These are phyloP conservation scores for Agrochola macilenta DNA, from an alignment of 2,888 invertebrate genomes.

Conservation along the genomic window DNA sequence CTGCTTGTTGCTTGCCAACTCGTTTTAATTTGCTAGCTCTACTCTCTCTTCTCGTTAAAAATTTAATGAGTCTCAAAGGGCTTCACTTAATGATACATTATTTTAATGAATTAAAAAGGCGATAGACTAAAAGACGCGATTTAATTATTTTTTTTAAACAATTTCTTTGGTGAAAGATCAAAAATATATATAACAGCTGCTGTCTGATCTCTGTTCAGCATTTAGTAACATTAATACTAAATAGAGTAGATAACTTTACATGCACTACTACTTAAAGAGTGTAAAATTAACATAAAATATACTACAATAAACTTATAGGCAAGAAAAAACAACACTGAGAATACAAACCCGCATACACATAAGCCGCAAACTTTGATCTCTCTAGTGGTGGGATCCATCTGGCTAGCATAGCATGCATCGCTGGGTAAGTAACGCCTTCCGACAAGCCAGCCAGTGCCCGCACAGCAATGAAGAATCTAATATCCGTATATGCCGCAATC, in stretches of 20 bases:
- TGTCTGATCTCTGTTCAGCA: constrained; percentile 6
- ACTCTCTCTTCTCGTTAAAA: not conserved
- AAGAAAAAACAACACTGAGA: constrained; percentile 15
- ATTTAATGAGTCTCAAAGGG: not conserved
- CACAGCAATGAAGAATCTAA: constrained; percentile 93
- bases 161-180: not conserved
- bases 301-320: not conserved
- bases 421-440: constrained; percentile 97
- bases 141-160: no score
- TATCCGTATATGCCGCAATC: constrained; percentile 93
- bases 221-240: constrained; percentile 40
- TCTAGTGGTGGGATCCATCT: constrained; percentile 98
- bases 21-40: not conserved
- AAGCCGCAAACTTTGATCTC: constrained; percentile 96
- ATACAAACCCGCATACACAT: constrained; percentile 94
- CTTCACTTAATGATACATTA: not conserved
- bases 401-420: constrained; percentile 98
- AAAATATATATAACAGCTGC: no score
- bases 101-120: not conserved
- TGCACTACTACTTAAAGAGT: constrained; percentile 39
- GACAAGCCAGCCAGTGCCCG: constrained; percentile 95
- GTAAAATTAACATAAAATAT: constrained; percentile 39
- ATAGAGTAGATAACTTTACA: constrained; percentile 30
- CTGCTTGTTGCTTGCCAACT: not conserved
- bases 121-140: not conserved